A percentile compares a stretch with the other conserved stretches of the same genome.
Evolutionary conservation across 2,888 invertebrate species (phyloP).

Genomic region (Drosophila setosimentum): DNA sequence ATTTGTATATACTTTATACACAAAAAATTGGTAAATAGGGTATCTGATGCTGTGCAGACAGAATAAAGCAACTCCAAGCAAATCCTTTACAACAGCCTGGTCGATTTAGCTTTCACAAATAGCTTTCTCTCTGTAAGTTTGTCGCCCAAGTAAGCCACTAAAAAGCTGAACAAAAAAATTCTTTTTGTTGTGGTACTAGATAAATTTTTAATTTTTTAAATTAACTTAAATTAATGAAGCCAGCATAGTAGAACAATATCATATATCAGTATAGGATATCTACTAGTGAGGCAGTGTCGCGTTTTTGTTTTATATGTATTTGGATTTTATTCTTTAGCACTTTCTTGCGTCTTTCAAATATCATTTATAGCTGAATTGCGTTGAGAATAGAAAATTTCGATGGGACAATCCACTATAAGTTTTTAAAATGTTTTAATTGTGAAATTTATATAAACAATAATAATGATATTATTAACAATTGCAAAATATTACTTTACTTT

Average conservation of each 20-base stretch:
- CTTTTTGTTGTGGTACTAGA: neutral
- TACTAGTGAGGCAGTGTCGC: neutral
- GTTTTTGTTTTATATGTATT: conserved; percentile 50
- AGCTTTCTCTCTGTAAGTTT: neutral
- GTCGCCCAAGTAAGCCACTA: too few species aligned
- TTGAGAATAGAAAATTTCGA: neutral
- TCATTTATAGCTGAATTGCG: conserved; percentile 46
- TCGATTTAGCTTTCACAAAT: neutral
- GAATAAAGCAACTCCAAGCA: neutral
- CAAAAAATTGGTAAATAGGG: neutral
- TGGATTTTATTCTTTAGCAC: conserved; percentile 39
- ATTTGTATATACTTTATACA: conserved; percentile 21
- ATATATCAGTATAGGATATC: neutral
- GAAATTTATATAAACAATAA: neutral
- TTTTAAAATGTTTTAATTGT: too few species aligned
- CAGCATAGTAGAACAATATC: neutral
- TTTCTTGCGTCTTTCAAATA: conserved; percentile 37
- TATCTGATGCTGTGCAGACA: neutral
- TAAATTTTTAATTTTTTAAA: neutral
- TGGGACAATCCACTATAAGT: neutral
- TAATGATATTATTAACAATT: neutral
- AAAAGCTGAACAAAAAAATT: neutral
- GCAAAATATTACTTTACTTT: neutral
- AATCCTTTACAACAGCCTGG: neutral
- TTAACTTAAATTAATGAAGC: neutral